Percentiles rank a stretch among this genome's conserved stretches.
These are phyloP conservation scores for Scarus forsteni DNA, from an alignment of 2,797 vertebrate genomes.

Conservation along the genomic window DNA sequence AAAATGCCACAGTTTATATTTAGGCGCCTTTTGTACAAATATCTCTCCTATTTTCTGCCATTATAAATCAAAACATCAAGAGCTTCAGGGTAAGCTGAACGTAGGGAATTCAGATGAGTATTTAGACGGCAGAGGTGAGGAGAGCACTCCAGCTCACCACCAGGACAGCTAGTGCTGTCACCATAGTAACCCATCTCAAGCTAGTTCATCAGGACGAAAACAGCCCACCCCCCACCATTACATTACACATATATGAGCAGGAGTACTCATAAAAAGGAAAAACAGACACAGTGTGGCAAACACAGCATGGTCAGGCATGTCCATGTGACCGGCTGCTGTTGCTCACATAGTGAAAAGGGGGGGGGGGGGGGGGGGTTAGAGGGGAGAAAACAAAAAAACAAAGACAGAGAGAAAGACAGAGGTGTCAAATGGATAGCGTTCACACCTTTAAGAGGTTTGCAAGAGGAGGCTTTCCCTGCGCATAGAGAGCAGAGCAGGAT, in stretches of 20 bases:
- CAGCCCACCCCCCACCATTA: conserved; percentile 35
- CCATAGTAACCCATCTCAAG: conserved; percentile 75
- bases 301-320: conserved; percentile 37
- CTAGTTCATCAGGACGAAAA: conserved; percentile 69
- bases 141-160: conserved; percentile 23
- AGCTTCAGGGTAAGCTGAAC: conserved; percentile 25
- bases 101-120: conserved; percentile 13
- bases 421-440: conserved; percentile 60
- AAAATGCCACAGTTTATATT: too few species aligned
- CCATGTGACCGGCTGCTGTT: conserved; percentile 47
- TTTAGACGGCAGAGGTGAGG: conserved; percentile 30
- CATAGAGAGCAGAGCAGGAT: conserved; percentile 58
- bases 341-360: conserved; percentile 53
- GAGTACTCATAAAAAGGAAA: conserved; percentile 44
- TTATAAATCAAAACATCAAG: too few species aligned
- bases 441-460: conserved; percentile 67
- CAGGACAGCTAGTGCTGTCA: conserved; percentile 59
- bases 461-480: conserved; percentile 67
- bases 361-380: conserved; percentile 44
- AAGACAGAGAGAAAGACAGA: conserved; percentile 24
- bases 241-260: conserved; percentile 34
- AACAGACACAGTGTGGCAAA: conserved; percentile 24
- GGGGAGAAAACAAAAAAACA: conserved; percentile 41
- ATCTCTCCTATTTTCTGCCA: too few species aligned
- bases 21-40: too few species aligned